Evolutionary conservation across 2,113 vertebrate species (phyloP).

Genomic region (Zosterops borbonicus): DNA sequence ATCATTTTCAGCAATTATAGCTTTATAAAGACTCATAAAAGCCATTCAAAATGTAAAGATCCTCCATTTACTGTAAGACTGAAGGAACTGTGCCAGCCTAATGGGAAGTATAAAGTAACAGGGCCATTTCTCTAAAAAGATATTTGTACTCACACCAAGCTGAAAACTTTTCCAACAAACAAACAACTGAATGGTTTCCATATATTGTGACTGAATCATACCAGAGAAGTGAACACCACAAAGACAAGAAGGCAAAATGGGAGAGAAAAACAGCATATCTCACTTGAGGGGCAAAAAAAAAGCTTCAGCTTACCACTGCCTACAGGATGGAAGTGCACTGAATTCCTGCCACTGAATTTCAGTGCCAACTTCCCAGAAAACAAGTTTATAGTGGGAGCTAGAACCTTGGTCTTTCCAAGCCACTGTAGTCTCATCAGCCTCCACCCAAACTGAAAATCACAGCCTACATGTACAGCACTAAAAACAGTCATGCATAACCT

Average conservation of each 20-base stretch:
- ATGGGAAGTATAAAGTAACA: conserved; percentile 43
- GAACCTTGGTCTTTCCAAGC: conserved; percentile 2
- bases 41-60: conserved; percentile 43
- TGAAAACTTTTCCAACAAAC: conserved; percentile 10
- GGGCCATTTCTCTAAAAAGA: conserved; percentile 1
- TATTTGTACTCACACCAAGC: neutral
- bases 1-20: conserved; percentile 46
- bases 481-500: conserved; percentile 63
- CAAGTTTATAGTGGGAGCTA: neutral
- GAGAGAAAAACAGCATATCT: neutral
- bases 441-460: conserved; percentile 48
- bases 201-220: neutral
- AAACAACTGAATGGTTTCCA: neutral
- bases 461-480: conserved; percentile 36
- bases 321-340: neutral
- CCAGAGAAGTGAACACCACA: neutral
- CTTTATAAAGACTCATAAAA: conserved; percentile 33
- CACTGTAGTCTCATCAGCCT: neutral
- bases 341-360: neutral
- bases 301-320: neutral
- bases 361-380: neutral
- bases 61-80: conserved; percentile 14
- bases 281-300: neutral
- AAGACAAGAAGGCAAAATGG: neutral
- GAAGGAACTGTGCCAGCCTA: conserved; percentile 27